Evolutionary conservation across 1,140 invertebrate genomes (phyloP).

Genomic region (Drosophila melanica): DNA sequence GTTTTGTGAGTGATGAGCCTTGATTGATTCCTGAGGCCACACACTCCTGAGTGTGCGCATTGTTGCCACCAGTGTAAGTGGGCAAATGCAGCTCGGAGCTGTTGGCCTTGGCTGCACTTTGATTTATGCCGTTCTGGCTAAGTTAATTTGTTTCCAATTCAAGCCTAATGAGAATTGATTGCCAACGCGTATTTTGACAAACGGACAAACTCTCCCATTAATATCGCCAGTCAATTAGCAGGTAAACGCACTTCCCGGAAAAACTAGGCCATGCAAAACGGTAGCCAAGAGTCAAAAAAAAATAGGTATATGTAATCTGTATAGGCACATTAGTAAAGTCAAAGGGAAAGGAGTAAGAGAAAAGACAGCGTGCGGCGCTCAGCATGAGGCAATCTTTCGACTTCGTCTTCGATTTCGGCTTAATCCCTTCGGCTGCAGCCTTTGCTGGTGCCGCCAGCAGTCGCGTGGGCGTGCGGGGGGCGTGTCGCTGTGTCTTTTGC

Average conservation of each 20-base stretch:
- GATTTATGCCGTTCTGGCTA: constrained; percentile 61
- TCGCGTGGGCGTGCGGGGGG: constrained; percentile 61
- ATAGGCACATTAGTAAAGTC: constrained; percentile 20
- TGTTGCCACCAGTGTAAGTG: constrained; percentile 71
- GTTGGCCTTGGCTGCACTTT: constrained; percentile 59
- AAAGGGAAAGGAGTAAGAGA: constrained; percentile 1
- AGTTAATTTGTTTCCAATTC: constrained; percentile 76
- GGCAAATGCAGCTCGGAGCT: constrained; percentile 27
- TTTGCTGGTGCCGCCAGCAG: constrained; percentile 48
- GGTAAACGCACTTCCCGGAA: constrained; percentile 35
- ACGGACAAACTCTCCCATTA: constrained; percentile 33
- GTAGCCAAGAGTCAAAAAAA: constrained; percentile 29
- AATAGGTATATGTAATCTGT: background rate
- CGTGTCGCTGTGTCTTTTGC: constrained; percentile 55
- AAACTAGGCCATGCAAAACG: constrained; percentile 10
- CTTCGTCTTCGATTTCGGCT: constrained; percentile 8
- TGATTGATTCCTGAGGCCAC: constrained; percentile 83
- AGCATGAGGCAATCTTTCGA: constrained; percentile 49
- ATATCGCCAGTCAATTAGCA: constrained; percentile 67
- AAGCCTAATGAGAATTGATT: constrained; percentile 79
- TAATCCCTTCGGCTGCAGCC: constrained; percentile 55
- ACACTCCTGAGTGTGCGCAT: constrained; percentile 64
- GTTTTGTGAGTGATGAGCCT: constrained; percentile 75
- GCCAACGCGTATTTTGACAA: constrained; percentile 62
- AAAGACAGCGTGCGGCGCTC: constrained; percentile 35